These are phyloP conservation scores for Ophthalmolycus amberensis DNA, from an alignment of 2,113 vertebrate genomes.

Conservation along the genomic window DNA sequence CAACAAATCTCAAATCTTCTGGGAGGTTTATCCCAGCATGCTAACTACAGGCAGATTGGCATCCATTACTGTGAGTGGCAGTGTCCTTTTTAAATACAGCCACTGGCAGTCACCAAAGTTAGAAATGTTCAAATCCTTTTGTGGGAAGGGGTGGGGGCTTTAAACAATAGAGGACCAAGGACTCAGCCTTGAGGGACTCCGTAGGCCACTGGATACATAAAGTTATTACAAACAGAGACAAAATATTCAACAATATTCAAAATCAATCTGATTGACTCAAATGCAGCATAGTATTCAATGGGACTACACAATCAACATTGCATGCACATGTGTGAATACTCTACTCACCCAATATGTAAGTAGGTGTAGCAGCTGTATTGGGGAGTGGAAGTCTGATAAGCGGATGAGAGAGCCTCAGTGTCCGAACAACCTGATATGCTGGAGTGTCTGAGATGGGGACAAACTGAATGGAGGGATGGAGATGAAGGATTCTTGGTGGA, in stretches of 20 bases:
- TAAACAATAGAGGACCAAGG: not conserved
- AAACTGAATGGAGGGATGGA: constrained; percentile 54
- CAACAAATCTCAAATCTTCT: not conserved
- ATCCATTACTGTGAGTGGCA: not conserved
- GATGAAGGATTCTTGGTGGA: constrained; percentile 32
- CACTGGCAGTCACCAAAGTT: not conserved
- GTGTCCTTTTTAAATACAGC: not conserved
- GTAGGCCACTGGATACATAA: not conserved
- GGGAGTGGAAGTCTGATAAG: constrained; percentile 46
- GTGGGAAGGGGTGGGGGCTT: not conserved
- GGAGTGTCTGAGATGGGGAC: constrained; percentile 47
- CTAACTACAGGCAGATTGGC: not conserved
- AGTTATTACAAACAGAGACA: not conserved
- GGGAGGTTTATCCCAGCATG: not conserved
- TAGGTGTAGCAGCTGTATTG: constrained; percentile 31
- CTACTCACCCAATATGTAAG: constrained; percentile 70
- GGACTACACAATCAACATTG: not conserved
- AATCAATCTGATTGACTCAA: not conserved
- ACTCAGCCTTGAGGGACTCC: not conserved
- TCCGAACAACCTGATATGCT: constrained; percentile 40
- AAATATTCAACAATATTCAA: too few relatives aligned
- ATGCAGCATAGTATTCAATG: not conserved
- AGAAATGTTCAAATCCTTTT: not conserved
- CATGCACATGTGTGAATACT: not conserved
- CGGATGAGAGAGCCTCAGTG: constrained; percentile 35